Evolutionary conservation across 2,113 vertebrate genomes (phyloP).

Genomic region (Solenodon paradoxus): DNA sequence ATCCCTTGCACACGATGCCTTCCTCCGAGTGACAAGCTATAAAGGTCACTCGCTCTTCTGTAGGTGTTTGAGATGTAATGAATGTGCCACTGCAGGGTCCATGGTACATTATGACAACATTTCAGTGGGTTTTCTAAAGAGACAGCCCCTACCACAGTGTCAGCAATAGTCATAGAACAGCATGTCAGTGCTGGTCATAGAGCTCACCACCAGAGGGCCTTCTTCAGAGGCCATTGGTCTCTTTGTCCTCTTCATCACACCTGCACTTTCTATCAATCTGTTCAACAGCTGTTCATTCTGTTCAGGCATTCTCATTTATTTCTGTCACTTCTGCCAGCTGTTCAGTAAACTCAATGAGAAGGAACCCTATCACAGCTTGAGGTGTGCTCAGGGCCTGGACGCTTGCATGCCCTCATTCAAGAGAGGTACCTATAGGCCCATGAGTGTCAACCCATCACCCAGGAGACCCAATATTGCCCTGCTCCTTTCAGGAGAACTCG

Average conservation of each 20-base stretch:
- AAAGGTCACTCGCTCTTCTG: neutral
- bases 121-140: neutral
- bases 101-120: rapidly evolving
- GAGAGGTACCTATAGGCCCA: neutral
- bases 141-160: rapidly evolving
- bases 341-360: neutral
- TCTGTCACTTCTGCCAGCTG: neutral
- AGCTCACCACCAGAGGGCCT: rapidly evolving
- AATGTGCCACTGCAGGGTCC: rapidly evolving
- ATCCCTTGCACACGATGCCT: rapidly evolving
- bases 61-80: rapidly evolving
- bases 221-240: rapidly evolving
- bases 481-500: neutral
- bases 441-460: neutral
- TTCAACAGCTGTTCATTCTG: neutral
- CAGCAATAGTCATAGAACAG: neutral
- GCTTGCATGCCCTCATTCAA: neutral
- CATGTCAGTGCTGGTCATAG: rapidly evolving
- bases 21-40: neutral
- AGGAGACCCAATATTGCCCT: too few relatives aligned
- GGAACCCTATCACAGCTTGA: rapidly evolving
- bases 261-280: neutral
- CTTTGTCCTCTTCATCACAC: too few relatives aligned
- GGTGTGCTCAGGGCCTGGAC: rapidly evolving
- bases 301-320: neutral